These are phyloP conservation scores for Trisateles emortualis DNA, from an alignment of 2,888 invertebrate genomes.

Conservation along the genomic window DNA sequence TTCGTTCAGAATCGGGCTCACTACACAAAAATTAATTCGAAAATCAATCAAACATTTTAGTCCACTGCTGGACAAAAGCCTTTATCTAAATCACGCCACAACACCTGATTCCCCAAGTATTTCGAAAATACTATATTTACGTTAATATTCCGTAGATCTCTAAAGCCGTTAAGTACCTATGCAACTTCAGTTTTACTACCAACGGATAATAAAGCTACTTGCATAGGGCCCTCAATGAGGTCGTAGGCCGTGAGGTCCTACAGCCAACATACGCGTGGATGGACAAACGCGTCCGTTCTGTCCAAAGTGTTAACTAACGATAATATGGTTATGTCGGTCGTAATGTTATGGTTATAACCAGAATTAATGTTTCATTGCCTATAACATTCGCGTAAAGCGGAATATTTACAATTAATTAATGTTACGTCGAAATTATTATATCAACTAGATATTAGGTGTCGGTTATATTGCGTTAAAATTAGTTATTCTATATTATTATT, in stretches of 20 bases:
- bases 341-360: constrained; percentile 31
- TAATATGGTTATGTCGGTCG: constrained; percentile 26
- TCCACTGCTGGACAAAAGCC: too few species aligned
- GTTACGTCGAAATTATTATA: constrained; percentile 8
- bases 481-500: too few species aligned
- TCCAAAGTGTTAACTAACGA: constrained; percentile 44
- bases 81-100: too few species aligned
- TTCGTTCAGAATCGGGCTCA: too few species aligned
- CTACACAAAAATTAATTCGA: too few species aligned
- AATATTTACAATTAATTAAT: constrained; percentile 39
- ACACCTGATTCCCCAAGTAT: too few species aligned
- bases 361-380: constrained; percentile 39
- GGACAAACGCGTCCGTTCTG: constrained; percentile 9
- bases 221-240: not conserved
- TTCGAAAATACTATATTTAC: too few species aligned
- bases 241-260: not conserved
- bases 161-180: too few species aligned
- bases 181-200: not conserved
- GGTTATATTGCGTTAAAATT: too few species aligned
- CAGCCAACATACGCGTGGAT: not conserved
- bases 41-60: too few species aligned
- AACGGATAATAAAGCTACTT: not conserved
- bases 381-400: constrained; percentile 38
- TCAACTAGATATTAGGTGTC: not conserved
- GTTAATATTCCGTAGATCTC: too few species aligned